Conservation (phyloP, 2,888 invertebrate genomes). For the Diachrysia chrysitis region DNA sequence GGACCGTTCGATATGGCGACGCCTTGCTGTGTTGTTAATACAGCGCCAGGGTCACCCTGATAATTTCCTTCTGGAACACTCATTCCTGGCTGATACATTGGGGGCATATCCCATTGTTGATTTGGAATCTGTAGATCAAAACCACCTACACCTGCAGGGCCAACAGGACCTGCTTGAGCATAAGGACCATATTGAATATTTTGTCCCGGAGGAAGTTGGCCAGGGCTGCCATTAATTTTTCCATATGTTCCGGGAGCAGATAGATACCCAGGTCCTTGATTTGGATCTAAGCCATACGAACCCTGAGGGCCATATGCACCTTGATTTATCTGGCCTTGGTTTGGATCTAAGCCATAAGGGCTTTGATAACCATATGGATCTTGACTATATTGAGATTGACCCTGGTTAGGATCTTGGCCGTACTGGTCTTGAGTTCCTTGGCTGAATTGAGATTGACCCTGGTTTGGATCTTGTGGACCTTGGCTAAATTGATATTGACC, state of each 20-base stretch:
- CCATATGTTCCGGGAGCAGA: not conserved
- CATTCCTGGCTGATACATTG: conserved; percentile 8
- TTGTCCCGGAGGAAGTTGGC: not conserved
- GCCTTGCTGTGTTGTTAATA: not conserved
- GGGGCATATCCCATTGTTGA: not conserved
- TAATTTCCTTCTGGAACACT: not conserved
- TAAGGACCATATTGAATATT: not conserved
- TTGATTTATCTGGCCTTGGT: not conserved
- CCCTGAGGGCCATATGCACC: not conserved
- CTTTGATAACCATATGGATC: not conserved
- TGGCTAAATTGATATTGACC: not conserved
- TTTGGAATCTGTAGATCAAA: not conserved
- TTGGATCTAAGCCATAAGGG: not conserved
- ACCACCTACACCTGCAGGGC: not conserved
- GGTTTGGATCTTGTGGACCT: not conserved
- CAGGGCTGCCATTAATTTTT: not conserved
- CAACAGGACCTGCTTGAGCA: not conserved
- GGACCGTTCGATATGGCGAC: not conserved
- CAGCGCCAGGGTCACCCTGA: not conserved
- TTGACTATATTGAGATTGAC: not conserved
- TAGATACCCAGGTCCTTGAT: not conserved
- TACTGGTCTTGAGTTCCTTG: not conserved
- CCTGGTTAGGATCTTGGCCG: too few species aligned
- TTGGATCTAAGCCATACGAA: not conserved
- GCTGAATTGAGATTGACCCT: not conserved